A percentile compares a stretch with the other conserved stretches of the same genome.
Conservation (phyloP, 2,113 vertebrate genomes). For the Axis porcinus region DNA sequence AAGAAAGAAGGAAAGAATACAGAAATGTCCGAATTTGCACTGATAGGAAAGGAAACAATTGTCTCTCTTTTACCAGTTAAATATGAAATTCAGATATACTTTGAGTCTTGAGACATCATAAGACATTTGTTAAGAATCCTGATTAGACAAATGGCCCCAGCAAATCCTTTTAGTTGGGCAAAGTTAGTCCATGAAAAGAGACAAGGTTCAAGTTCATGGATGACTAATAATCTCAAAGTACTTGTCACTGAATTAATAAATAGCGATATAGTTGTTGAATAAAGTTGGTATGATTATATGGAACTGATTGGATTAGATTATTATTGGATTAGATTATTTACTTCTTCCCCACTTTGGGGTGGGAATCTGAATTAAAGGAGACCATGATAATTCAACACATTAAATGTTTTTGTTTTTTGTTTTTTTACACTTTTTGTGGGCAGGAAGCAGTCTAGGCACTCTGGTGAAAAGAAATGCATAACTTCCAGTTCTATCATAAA, state of each 20-base stretch:
- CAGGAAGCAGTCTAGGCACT: background rate
- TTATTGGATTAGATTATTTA: background rate
- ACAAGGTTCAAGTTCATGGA: background rate
- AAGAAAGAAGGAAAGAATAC: background rate
- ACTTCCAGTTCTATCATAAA: background rate
- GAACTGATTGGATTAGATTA: background rate
- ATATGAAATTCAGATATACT: background rate
- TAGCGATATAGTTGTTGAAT: rapidly evolving
- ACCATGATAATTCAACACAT: background rate
- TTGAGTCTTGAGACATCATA: background rate
- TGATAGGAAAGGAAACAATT: background rate
- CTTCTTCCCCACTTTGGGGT: background rate
- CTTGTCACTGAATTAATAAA: background rate
- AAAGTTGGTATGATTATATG: background rate
- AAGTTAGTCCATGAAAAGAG: background rate
- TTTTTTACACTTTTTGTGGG: background rate
- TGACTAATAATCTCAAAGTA: background rate
- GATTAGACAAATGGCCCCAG: background rate
- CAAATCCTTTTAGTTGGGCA: background rate
- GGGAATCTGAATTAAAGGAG: background rate
- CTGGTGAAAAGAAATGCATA: background rate
- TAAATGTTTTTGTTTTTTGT: background rate
- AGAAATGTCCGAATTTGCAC: background rate
- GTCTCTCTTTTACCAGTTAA: background rate
- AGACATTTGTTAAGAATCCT: background rate